Evolutionary conservation across 2,888 invertebrate species (phyloP).

Genomic region (Polydesmus complanatus): DNA sequence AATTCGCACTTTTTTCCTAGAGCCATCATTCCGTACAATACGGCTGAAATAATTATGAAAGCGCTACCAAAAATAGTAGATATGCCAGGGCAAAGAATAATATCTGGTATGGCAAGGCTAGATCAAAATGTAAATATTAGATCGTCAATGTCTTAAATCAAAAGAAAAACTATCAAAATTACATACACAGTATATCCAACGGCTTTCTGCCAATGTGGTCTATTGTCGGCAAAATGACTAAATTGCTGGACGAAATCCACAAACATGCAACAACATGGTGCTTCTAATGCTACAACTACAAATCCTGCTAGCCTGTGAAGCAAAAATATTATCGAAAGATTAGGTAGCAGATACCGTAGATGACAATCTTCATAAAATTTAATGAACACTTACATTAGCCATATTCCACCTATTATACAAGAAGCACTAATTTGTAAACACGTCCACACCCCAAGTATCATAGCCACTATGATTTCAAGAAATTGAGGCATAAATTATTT

Average conservation of each 20-base stretch:
- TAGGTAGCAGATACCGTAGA: not conserved
- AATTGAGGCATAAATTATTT: not conserved
- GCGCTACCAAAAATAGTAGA: conserved; percentile 75
- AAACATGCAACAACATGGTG: conserved; percentile 94
- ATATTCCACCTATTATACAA: conserved; percentile 63
- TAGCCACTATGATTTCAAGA: conserved; percentile 49
- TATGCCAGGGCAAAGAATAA: conserved; percentile 59
- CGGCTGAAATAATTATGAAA: conserved; percentile 72
- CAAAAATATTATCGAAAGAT: conserved; percentile 2
- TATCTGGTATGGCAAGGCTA: conserved; percentile 66
- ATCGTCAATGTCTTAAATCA: conserved; percentile 1
- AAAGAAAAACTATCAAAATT: conserved; percentile 1
- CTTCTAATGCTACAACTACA: conserved; percentile 73
- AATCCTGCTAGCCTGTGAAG: conserved; percentile 59
- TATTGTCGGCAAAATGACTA: conserved; percentile 60
- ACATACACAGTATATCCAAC: conserved; percentile 71
- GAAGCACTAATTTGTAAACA: conserved; percentile 48
- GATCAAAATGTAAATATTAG: conserved; percentile 20
- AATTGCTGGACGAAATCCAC: conserved; percentile 82
- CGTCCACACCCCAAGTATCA: conserved; percentile 64
- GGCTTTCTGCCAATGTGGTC: conserved; percentile 83
- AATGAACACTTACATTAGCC: conserved; percentile 51
- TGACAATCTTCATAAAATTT: not conserved
- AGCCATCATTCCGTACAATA: conserved; percentile 86
- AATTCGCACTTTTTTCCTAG: conserved; percentile 71